Evolutionary conservation across 2,797 vertebrate genomes (phyloP).

Genomic region (Schizopygopsis malacanthus): DNA sequence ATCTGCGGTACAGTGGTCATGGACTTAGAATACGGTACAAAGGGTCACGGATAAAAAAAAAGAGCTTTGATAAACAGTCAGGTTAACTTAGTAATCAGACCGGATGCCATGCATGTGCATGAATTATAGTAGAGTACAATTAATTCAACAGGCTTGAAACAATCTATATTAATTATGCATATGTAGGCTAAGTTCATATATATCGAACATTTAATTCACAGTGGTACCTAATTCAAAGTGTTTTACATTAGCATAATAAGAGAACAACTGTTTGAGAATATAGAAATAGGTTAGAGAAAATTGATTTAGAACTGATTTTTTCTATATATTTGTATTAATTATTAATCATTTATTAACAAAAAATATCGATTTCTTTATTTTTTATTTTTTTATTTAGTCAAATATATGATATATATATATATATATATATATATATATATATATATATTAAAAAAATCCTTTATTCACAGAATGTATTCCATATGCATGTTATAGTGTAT

Average conservation of each 20-base stretch:
- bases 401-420: neutral
- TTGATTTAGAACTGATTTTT: neutral
- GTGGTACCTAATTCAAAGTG: neutral
- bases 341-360: neutral
- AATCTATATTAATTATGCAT: neutral
- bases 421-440: too few relatives aligned
- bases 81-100: constrained; percentile 33
- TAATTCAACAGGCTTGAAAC: constrained; percentile 18
- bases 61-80: constrained; percentile 34
- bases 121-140: neutral
- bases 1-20: constrained; percentile 47
- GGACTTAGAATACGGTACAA: constrained; percentile 37
- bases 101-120: neutral
- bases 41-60: constrained; percentile 47
- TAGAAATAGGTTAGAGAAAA: too few relatives aligned
- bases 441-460: too few relatives aligned
- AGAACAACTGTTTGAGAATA: neutral
- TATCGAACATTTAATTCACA: neutral
- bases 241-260: neutral
- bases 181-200: neutral
- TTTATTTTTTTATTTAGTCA: neutral
- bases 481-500: neutral
- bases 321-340: neutral
- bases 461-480: neutral
- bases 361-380: too few relatives aligned